A percentile compares a stretch with the other conserved stretches of the same genome.
phyloP scores from a whole-genome alignment of 1,140 invertebrate genomes.

The Trichoplusia ni region DNA sequence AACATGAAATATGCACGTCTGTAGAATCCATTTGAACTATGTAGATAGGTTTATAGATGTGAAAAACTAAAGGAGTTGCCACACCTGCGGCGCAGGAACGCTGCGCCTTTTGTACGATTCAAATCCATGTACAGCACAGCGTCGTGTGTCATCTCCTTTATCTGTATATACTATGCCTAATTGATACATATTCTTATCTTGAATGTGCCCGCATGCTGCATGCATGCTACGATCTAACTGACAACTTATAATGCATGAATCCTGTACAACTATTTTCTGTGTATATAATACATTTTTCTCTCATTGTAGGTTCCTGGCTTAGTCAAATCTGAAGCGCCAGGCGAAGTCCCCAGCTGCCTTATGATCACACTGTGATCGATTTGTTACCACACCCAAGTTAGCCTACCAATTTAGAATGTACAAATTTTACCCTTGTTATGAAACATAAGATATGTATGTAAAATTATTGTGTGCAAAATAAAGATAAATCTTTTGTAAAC shows the following conservation, averaged over 20 bases:
- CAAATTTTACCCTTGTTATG: constrained; percentile 23
- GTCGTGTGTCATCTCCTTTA: too few species aligned
- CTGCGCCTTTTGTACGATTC: too few species aligned
- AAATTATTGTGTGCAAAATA: constrained; percentile 22
- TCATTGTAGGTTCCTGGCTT: constrained; percentile 51
- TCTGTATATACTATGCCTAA: too few species aligned
- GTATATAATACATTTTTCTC: constrained; percentile 24
- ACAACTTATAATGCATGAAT: neutral
- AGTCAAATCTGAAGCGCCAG: constrained; percentile 48
- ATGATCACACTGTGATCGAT: constrained; percentile 30
- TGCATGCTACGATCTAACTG: neutral
- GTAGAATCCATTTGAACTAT: too few species aligned
- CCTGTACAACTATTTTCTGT: neutral
- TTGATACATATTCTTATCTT: neutral
- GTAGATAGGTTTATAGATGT: too few species aligned
- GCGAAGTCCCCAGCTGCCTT: constrained; percentile 3
- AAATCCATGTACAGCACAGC: too few species aligned
- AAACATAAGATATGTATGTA: constrained; percentile 3
- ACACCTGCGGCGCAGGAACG: too few species aligned
- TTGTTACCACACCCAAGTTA: constrained; percentile 13
- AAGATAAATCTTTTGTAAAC: constrained; percentile 7
- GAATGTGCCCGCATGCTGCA: neutral
- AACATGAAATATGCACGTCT: neutral
- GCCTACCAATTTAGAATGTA: constrained; percentile 26
- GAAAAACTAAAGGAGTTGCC: too few species aligned